Evolutionary conservation across 2,113 vertebrate genomes (phyloP).

Genomic region (Anguilla rostrata): DNA sequence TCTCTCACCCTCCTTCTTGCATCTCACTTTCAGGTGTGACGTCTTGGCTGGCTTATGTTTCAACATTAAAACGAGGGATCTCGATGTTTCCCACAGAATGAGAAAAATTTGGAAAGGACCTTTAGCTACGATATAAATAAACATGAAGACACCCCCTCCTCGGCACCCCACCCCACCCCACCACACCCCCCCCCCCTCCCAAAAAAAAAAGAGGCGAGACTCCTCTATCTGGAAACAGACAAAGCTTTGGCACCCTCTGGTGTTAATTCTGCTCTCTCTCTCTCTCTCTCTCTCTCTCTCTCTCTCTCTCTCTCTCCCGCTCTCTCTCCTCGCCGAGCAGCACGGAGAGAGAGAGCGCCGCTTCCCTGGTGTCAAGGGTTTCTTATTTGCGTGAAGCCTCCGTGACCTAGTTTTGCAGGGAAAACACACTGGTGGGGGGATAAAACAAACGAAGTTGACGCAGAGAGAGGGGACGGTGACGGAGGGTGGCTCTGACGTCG

Average conservation of each 20-base stretch:
- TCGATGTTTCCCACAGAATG: not conserved
- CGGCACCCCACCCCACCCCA: constrained; percentile 16
- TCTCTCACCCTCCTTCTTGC: not conserved
- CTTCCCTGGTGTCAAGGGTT: constrained; percentile 20
- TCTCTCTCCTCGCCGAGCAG: not conserved
- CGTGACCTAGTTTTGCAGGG: constrained; percentile 27
- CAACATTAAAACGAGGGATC: not conserved
- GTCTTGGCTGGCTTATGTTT: not conserved
- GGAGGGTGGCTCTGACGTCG: constrained; percentile 23
- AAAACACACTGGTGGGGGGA: not conserved
- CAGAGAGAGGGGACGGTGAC: constrained; percentile 4
- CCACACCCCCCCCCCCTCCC: not conserved
- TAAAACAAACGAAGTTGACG: constrained; percentile 14
- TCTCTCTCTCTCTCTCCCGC: no score
- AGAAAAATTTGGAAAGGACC: constrained; percentile 24
- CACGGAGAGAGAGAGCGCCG: constrained; percentile 5
- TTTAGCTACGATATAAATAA: constrained; percentile 31
- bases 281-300: no score
- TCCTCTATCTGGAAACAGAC: constrained; percentile 56
- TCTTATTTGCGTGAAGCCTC: constrained; percentile 22
- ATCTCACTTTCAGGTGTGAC: not conserved
- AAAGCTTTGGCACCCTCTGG: constrained; percentile 81
- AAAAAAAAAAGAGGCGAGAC: constrained; percentile 26
- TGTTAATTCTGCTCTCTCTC: constrained; percentile 62
- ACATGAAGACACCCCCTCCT: constrained; percentile 12